Conservation (phyloP, 2,888 invertebrate species). For the Suillia variegata region DNA sequence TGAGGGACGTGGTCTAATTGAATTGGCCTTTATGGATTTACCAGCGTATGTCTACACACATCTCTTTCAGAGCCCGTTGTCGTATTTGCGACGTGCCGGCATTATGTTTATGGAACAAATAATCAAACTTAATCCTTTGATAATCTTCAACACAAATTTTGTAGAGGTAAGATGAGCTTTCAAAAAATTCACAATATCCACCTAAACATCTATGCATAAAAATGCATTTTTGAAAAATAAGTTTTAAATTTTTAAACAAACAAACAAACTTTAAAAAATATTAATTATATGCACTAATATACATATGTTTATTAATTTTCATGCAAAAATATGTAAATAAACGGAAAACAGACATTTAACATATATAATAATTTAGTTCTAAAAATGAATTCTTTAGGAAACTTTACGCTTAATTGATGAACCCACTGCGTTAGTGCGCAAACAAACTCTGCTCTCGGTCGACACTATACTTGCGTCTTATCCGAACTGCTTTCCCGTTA, state of each 20-base stretch:
- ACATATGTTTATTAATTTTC: too few species aligned
- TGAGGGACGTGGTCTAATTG: conserved; percentile 46
- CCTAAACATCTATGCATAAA: neutral
- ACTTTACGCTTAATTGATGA: conserved; percentile 46
- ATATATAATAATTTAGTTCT: neutral
- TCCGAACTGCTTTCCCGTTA: conserved; percentile 55
- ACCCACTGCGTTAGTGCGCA: conserved; percentile 50
- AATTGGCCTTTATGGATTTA: conserved; percentile 43
- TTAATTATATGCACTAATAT: too few species aligned
- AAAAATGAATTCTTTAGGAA: conserved; percentile 32
- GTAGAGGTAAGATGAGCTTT: conserved; percentile 39
- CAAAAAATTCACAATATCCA: neutral
- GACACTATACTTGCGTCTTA: conserved; percentile 50
- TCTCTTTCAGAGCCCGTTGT: conserved; percentile 43
- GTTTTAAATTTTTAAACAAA: too few species aligned
- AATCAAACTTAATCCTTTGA: conserved; percentile 48
- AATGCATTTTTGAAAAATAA: neutral
- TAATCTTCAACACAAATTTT: conserved; percentile 57
- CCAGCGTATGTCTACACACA: conserved; percentile 49
- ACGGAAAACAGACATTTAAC: neutral
- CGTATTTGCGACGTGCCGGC: conserved; percentile 50
- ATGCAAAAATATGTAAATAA: too few species aligned
- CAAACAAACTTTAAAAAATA: too few species aligned
- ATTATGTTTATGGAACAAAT: conserved; percentile 51
- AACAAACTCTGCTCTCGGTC: conserved; percentile 46